Evolutionary conservation across 2,797 vertebrate species (phyloP).

Genomic region (Paedocypris micromegethes): DNA sequence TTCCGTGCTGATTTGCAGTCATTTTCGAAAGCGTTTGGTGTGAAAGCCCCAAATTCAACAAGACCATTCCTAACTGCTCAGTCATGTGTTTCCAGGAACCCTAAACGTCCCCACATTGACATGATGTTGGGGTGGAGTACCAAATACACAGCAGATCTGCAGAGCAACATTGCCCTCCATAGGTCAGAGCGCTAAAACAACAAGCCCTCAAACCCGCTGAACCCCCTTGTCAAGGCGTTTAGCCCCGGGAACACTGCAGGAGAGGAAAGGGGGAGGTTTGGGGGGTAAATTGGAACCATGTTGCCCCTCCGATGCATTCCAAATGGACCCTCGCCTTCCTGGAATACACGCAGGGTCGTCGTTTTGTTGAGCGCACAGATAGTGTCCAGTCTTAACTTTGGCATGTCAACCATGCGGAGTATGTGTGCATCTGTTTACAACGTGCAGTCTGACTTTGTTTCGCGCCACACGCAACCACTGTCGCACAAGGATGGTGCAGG

Average conservation of each 20-base stretch:
- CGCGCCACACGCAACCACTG: constrained; percentile 8
- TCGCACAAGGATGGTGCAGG: too few relatives aligned
- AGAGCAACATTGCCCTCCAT: constrained; percentile 43
- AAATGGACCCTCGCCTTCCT: constrained; percentile 45
- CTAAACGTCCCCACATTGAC: constrained; percentile 18
- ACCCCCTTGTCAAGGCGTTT: constrained; percentile 21
- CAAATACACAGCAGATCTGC: constrained; percentile 23
- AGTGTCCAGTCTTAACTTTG: constrained; percentile 51
- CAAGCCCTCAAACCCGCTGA: constrained; percentile 26
- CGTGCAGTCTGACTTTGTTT: constrained; percentile 25
- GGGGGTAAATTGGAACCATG: constrained; percentile 52
- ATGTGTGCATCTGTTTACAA: constrained; percentile 52
- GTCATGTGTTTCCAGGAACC: constrained; percentile 48
- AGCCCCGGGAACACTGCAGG: constrained; percentile 30
- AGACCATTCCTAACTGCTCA: constrained; percentile 40
- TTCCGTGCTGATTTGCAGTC: too few relatives aligned
- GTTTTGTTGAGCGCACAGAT: constrained; percentile 22
- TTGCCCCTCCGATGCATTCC: constrained; percentile 34
- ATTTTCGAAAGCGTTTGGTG: constrained; percentile 5
- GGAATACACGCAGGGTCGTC: constrained; percentile 34
- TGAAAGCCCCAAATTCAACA: background rate
- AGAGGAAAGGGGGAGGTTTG: constrained; percentile 24
- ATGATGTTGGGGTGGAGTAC: constrained; percentile 9
- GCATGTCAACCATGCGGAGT: constrained; percentile 57
- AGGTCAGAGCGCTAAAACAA: constrained; percentile 13